A percentile compares a stretch with the other conserved stretches of the same genome.
Evolutionary conservation across 2,113 vertebrate species (phyloP).

Genomic region (Zosterops pallidus): DNA sequence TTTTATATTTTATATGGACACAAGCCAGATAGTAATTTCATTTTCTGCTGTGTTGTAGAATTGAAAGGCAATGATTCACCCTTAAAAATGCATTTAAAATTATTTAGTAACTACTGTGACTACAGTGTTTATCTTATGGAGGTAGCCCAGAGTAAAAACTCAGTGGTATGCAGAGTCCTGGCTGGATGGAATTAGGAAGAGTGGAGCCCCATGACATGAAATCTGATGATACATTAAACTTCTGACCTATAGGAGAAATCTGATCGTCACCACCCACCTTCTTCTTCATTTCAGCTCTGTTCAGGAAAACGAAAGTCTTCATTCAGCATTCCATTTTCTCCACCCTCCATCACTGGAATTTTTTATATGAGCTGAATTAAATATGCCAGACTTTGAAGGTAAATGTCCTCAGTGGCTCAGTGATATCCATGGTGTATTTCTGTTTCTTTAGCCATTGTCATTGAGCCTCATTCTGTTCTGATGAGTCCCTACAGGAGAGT

Average conservation of each 20-base stretch:
- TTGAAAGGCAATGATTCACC: slow-evolving; percentile 12
- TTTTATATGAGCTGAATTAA: slow-evolving; percentile 8
- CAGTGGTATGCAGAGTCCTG: not conserved
- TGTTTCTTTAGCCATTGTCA: not conserved
- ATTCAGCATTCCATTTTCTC: slow-evolving; percentile 10
- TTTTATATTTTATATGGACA: not conserved
- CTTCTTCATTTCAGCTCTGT: slow-evolving; percentile 28
- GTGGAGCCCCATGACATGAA: slow-evolving; percentile 35
- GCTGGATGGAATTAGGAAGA: slow-evolving; percentile 19
- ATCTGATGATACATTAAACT: slow-evolving; percentile 32
- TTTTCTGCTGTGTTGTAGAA: not conserved
- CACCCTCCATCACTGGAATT: slow-evolving; percentile 28
- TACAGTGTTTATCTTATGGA: not conserved
- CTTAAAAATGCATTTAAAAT: not conserved
- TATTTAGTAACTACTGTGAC: not conserved
- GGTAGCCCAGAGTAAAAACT: not conserved
- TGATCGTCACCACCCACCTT: not conserved
- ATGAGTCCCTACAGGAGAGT: not conserved
- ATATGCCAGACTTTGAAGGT: not conserved
- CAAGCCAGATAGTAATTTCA: not conserved
- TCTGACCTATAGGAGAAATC: slow-evolving; percentile 46
- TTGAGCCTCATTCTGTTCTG: not conserved
- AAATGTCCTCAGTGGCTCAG: not conserved
- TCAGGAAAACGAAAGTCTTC: slow-evolving; percentile 27
- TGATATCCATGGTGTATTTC: not conserved